Conservation (phyloP, 2,113 vertebrate genomes). For the Recurvirostra avosetta region DNA sequence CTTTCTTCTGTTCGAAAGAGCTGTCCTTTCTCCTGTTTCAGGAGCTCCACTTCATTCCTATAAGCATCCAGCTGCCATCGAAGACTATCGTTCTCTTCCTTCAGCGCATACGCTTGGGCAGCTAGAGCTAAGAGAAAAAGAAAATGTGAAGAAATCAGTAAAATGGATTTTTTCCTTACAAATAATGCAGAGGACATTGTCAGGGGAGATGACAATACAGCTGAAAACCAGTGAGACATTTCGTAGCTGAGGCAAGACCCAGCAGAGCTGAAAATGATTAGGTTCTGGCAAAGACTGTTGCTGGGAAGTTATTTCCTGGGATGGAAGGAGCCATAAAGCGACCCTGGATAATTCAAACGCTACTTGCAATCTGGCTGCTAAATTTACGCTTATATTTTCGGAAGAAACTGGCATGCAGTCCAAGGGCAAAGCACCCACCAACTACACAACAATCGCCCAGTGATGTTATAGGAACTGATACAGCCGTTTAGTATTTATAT, state of each 20-base stretch:
- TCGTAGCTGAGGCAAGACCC: not conserved
- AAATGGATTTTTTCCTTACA: not conserved
- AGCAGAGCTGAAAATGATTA: slow-evolving; percentile 49
- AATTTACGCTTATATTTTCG: slow-evolving; percentile 18
- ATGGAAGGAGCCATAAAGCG: slow-evolving; percentile 19
- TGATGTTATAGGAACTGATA: not conserved
- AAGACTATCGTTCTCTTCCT: slow-evolving; percentile 95
- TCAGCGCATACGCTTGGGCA: slow-evolving; percentile 84
- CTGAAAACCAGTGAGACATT: not conserved
- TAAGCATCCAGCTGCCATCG: slow-evolving; percentile 96
- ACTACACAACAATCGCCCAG: not conserved
- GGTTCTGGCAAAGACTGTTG: slow-evolving; percentile 11
- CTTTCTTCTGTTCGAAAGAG: slow-evolving; percentile 80
- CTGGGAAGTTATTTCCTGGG: slow-evolving; percentile 36
- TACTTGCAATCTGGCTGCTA: slow-evolving; percentile 50
- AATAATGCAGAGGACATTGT: not conserved
- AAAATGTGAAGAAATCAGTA: not conserved
- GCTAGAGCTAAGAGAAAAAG: slow-evolving; percentile 75
- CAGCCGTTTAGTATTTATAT: not conserved
- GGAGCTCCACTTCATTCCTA: slow-evolving; percentile 91
- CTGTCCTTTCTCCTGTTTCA: slow-evolving; percentile 88
- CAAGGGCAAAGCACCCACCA: not conserved
- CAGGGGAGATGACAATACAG: not conserved
- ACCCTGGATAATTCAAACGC: slow-evolving; percentile 20
- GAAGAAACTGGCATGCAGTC: not conserved